A percentile compares a stretch with the other conserved stretches of the same genome.
Evolutionary conservation across 64 coral and sea anemone species (phyloP).

Genomic region (Montipora cactus): DNA sequence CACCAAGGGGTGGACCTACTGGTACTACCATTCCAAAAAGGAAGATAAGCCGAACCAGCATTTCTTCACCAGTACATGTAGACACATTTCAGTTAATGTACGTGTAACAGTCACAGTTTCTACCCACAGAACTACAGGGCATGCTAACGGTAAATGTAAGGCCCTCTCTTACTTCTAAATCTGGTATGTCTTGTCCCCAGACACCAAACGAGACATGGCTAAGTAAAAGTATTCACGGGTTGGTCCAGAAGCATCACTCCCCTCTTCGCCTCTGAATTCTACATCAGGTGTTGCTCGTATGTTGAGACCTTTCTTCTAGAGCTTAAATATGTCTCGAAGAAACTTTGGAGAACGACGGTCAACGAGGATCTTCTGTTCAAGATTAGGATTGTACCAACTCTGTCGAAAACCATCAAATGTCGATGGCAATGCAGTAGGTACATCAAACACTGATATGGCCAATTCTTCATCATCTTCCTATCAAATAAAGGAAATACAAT

Average conservation of each 20-base stretch:
- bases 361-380: constrained; percentile 36
- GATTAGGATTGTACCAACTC: constrained; percentile 11
- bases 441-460: constrained; percentile 11
- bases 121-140: too few relatives aligned
- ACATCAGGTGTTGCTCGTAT: constrained; percentile 48
- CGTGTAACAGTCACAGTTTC: too few relatives aligned
- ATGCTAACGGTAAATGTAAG: too few relatives aligned
- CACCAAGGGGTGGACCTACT: too few relatives aligned
- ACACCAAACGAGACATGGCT: constrained; percentile 18
- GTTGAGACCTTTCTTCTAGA: constrained; percentile 60
- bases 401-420: constrained; percentile 38
- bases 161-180: too few relatives aligned
- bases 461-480: background rate
- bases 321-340: constrained; percentile 55
- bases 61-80: too few relatives aligned
- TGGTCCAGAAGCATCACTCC: constrained; percentile 59
- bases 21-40: too few relatives aligned
- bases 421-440: constrained; percentile 2
- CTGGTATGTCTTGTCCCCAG: too few relatives aligned
- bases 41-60: too few relatives aligned
- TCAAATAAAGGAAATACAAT: too few relatives aligned
- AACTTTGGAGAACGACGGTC: constrained; percentile 21
- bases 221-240: constrained; percentile 55
- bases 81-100: too few relatives aligned
- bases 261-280: constrained; percentile 63